These are phyloP conservation scores for Lepus americanus DNA, from an alignment of 2,113 vertebrate genomes.

Conservation along the genomic window DNA sequence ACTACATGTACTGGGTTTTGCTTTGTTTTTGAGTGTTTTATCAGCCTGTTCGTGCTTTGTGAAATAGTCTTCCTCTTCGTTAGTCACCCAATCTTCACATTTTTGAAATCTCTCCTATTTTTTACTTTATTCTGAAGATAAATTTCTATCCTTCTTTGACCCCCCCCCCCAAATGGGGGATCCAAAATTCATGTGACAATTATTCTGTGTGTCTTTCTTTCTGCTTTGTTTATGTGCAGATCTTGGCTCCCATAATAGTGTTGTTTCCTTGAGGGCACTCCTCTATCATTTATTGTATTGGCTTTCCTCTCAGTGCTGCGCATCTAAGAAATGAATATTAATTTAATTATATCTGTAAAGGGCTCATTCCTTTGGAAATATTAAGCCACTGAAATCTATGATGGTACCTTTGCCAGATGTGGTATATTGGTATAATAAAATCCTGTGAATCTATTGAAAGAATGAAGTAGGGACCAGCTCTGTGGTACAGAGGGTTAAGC, in stretches of 20 bases:
- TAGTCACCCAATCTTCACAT: background rate
- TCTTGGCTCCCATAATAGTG: background rate
- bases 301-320: background rate
- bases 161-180: background rate
- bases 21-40: background rate
- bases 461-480: too few species aligned
- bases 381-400: background rate
- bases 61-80: background rate
- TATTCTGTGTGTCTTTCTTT: background rate
- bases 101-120: background rate
- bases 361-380: background rate
- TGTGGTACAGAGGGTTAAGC: too few species aligned
- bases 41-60: background rate
- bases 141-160: background rate
- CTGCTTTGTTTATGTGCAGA: background rate
- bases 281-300: background rate
- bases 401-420: background rate
- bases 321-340: slow-evolving; percentile 25
- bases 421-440: background rate
- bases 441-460: slow-evolving; percentile 9
- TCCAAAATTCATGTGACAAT: background rate
- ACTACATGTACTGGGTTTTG: background rate
- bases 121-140: background rate
- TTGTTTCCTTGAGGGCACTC: background rate
- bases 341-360: slow-evolving; percentile 4